phyloP scores from a whole-genome alignment of 2,113 vertebrate species.

The Craseonycteris thonglongyai region DNA sequence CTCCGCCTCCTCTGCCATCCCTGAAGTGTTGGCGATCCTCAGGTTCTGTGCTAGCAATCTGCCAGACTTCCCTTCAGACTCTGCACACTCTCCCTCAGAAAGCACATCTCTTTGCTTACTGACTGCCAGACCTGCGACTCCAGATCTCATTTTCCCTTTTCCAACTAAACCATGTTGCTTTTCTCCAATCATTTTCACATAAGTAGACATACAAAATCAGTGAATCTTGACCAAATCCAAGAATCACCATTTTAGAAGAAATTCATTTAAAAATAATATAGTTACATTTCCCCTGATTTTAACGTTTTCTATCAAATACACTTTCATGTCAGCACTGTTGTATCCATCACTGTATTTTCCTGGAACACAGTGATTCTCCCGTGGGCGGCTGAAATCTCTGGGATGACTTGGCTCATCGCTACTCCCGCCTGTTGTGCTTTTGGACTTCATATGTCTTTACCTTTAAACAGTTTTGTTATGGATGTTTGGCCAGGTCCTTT shows the following conservation, averaged over 20 bases:
- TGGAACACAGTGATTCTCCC: background rate
- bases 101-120: background rate
- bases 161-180: background rate
- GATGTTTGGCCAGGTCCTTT: background rate
- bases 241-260: background rate
- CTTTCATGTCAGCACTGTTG: background rate
- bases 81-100: background rate
- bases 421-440: background rate
- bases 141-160: rapidly evolving
- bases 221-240: background rate
- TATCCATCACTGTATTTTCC: background rate
- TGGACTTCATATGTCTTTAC: background rate
- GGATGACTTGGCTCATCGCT: background rate
- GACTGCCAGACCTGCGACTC: background rate
- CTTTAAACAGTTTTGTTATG: background rate
- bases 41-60: background rate
- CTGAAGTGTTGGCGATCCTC: background rate
- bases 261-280: background rate
- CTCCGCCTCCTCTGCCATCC: background rate
- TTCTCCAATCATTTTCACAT: background rate
- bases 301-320: background rate
- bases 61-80: background rate
- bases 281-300: background rate
- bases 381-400: background rate
- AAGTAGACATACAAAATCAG: background rate